phyloP scores from a whole-genome alignment of 2,113 vertebrate species.

The Cochlearius cochlearius region DNA sequence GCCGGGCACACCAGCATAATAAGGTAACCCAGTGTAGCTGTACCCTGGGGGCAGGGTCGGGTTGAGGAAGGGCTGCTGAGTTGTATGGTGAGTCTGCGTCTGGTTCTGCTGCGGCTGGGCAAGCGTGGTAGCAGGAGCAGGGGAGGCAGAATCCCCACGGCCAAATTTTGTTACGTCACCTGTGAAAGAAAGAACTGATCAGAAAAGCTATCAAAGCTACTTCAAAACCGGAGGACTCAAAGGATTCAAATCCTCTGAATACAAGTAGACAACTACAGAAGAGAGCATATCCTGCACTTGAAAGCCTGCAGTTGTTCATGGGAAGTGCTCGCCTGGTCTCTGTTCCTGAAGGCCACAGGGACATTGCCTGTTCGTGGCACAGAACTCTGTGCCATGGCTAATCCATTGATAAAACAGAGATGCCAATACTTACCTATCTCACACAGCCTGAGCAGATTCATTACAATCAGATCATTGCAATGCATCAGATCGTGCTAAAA shows the following conservation, averaged over 20 bases:
- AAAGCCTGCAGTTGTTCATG: not conserved
- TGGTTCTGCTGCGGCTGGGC: constrained; percentile 86
- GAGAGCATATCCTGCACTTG: not conserved
- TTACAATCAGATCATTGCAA: not conserved
- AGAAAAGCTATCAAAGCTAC: not conserved
- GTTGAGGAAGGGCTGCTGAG: constrained; percentile 94
- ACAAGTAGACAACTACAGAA: not conserved
- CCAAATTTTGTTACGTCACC: constrained; percentile 95
- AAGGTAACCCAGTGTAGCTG: constrained; percentile 95
- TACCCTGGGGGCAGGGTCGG: constrained; percentile 90
- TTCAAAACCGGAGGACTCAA: not conserved
- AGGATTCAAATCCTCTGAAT: not conserved
- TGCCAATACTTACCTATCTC: not conserved
- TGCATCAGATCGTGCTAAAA: not conserved
- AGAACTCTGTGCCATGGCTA: not conserved
- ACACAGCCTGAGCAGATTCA: not conserved
- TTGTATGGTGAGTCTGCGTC: constrained; percentile 83
- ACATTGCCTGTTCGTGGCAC: not conserved
- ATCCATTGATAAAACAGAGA: not conserved
- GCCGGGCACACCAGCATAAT: constrained; percentile 87
- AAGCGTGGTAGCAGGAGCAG: constrained; percentile 87
- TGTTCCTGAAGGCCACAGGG: not conserved
- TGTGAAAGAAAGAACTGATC: constrained; percentile 34
- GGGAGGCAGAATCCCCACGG: constrained; percentile 90
- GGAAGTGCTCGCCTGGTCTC: not conserved